Evolutionary conservation across 2,113 vertebrate species (phyloP).

Genomic region (Rhinoderma darwinii): DNA sequence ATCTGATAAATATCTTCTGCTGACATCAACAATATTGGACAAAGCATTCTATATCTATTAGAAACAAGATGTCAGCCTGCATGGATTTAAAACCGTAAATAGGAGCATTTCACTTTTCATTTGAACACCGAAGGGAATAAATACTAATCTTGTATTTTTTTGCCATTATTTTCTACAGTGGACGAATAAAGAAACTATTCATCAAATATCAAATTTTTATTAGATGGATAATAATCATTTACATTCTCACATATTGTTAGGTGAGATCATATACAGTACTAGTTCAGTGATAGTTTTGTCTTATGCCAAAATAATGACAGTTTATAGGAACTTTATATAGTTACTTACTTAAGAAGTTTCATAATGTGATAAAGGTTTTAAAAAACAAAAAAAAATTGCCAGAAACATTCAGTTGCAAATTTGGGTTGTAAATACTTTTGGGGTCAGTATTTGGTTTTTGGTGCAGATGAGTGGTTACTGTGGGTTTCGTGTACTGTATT

Average conservation of each 20-base stretch:
- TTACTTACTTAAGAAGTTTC: too few species aligned
- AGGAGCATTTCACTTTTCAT: background rate
- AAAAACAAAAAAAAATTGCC: too few species aligned
- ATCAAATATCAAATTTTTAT: background rate
- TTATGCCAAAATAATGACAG: background rate
- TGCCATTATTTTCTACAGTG: background rate
- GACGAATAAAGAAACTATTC: background rate
- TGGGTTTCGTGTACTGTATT: too few species aligned
- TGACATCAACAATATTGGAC: slow-evolving; percentile 35
- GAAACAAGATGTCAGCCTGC: slow-evolving; percentile 12
- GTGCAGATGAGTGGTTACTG: too few species aligned
- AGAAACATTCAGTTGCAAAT: too few species aligned
- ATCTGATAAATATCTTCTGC: slow-evolving; percentile 38
- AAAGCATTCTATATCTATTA: slow-evolving; percentile 7
- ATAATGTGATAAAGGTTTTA: too few species aligned
- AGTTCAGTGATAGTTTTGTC: background rate
- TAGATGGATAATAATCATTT: background rate
- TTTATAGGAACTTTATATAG: background rate
- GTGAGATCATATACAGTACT: background rate
- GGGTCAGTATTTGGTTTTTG: too few species aligned
- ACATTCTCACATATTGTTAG: background rate
- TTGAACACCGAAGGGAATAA: background rate
- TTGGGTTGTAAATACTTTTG: too few species aligned
- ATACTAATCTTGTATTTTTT: background rate
- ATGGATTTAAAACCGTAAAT: slow-evolving; percentile 4